Conservation (phyloP, 2,113 vertebrate species). For the Echinops telfairi region DNA sequence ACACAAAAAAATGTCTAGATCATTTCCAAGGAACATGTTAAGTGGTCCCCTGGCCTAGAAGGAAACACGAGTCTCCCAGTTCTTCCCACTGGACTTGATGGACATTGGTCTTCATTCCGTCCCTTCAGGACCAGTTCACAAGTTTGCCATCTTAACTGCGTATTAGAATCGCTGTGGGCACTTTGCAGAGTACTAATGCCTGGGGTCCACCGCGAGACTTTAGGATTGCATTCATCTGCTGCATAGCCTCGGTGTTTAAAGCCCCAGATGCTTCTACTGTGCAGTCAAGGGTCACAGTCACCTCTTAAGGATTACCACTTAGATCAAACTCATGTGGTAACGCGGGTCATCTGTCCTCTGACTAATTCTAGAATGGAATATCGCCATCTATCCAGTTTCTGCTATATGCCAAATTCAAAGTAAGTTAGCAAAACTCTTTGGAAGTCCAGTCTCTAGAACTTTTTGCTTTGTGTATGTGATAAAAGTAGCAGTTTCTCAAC, state of each 20-base stretch:
- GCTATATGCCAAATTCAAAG: constrained; percentile 40
- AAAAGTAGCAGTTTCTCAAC: constrained; percentile 24
- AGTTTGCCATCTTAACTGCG: background rate
- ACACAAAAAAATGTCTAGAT: constrained; percentile 25
- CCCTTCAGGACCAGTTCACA: background rate
- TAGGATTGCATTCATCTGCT: background rate
- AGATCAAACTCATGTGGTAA: background rate
- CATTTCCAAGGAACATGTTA: background rate
- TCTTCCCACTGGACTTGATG: background rate
- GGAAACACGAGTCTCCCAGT: background rate
- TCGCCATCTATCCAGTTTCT: background rate
- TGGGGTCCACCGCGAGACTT: background rate
- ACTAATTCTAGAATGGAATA: constrained; percentile 38
- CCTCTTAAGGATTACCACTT: background rate
- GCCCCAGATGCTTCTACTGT: background rate
- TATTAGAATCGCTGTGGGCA: background rate
- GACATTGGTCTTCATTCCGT: background rate
- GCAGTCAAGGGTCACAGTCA: background rate
- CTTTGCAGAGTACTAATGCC: background rate
- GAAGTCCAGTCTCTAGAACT: background rate
- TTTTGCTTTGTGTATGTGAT: constrained; percentile 53
- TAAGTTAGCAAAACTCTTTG: constrained; percentile 37
- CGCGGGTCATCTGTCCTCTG: background rate
- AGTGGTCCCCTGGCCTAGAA: background rate
- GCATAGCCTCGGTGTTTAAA: background rate